Percentiles rank a stretch among this genome's conserved stretches.
Evolutionary conservation across 2,113 vertebrate species (phyloP).

Genomic region (Potamarius usumacintae): DNA sequence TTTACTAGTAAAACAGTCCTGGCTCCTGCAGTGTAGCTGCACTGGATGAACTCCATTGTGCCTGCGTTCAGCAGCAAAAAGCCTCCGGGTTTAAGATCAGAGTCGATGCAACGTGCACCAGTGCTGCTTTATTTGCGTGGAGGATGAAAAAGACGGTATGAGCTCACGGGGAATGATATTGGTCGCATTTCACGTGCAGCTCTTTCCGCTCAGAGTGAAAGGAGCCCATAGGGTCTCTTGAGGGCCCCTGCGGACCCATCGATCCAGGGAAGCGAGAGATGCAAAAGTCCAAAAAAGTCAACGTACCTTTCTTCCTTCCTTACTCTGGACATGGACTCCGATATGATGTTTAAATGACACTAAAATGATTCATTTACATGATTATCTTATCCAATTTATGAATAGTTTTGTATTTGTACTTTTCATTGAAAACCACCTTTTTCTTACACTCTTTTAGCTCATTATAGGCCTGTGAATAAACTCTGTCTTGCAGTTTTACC

Average conservation of each 20-base stretch:
- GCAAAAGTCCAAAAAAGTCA: not conserved
- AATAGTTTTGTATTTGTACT: not conserved
- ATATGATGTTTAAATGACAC: not conserved
- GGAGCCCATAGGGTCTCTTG: conserved; percentile 14
- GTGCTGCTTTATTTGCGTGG: conserved; percentile 40
- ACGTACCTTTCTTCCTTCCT: not conserved
- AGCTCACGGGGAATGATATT: conserved; percentile 50
- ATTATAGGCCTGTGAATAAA: not conserved
- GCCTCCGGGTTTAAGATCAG: not conserved
- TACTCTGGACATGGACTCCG: not conserved
- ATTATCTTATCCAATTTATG: not conserved
- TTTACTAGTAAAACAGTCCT: conserved; percentile 37
- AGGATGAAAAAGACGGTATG: conserved; percentile 30
- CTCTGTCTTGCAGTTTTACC: not conserved
- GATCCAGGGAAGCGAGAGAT: conserved; percentile 41
- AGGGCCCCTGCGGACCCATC: conserved; percentile 49
- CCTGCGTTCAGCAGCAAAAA: not conserved
- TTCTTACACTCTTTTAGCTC: not conserved
- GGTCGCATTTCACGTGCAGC: conserved; percentile 49
- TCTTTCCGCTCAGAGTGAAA: conserved; percentile 49
- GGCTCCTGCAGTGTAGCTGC: conserved; percentile 17
- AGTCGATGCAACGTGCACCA: not conserved
- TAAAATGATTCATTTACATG: not conserved
- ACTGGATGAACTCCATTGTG: conserved; percentile 39
- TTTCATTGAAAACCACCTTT: not conserved